A percentile compares a stretch with the other conserved stretches of the same genome.
Conservation (phyloP, 2,797 vertebrate species). For the Pseudochaenichthys georgianus region DNA sequence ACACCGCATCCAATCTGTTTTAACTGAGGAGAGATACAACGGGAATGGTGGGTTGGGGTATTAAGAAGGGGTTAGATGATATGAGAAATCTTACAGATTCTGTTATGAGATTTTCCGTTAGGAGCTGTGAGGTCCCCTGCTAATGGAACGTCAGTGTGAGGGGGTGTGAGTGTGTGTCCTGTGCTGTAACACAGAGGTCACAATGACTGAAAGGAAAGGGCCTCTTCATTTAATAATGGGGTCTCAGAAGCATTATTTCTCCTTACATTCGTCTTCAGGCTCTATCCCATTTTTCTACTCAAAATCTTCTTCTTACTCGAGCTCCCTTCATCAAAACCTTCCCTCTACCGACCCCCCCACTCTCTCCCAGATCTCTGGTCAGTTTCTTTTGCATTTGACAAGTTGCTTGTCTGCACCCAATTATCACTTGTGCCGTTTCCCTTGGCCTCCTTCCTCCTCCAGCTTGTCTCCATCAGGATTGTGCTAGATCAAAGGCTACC, state of each 20-base stretch:
- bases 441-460: constrained; percentile 39
- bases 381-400: constrained; percentile 33
- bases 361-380: constrained; percentile 26
- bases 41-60: constrained; percentile 13
- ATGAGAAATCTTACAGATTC: constrained; percentile 65
- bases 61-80: constrained; percentile 51
- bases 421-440: constrained; percentile 70
- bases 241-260: constrained; percentile 60
- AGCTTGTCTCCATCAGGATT: constrained; percentile 23
- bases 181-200: constrained; percentile 57
- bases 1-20: constrained; percentile 59
- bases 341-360: not conserved
- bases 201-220: constrained; percentile 56
- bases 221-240: constrained; percentile 74
- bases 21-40: constrained; percentile 55
- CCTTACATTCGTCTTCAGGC: constrained; percentile 50
- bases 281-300: constrained; percentile 47
- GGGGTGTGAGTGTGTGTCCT: constrained; percentile 43
- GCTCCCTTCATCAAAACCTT: constrained; percentile 12
- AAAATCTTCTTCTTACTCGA: constrained; percentile 32
- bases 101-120: constrained; percentile 69
- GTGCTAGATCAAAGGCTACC: constrained; percentile 26
- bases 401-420: constrained; percentile 72
- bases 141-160: constrained; percentile 65
- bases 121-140: constrained; percentile 55